A percentile compares a stretch with the other conserved stretches of the same genome.
Conservation (phyloP, 2,888 invertebrate genomes). For the Iselma pallidipennis region DNA sequence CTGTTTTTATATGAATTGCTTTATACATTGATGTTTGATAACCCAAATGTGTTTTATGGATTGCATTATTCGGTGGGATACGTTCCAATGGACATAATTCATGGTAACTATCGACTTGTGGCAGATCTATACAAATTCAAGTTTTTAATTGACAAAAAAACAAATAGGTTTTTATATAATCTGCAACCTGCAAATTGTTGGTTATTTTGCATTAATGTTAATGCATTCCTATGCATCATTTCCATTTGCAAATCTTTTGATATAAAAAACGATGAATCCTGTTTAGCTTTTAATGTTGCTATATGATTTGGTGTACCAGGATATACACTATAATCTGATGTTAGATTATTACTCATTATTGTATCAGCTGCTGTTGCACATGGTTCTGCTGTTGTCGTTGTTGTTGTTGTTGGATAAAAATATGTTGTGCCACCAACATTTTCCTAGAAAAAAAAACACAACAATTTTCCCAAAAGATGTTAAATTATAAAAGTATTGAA, state of each 20-base stretch:
- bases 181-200: slow-evolving; percentile 61
- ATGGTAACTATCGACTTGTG: slow-evolving; percentile 87
- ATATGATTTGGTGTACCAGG: slow-evolving; percentile 67
- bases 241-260: slow-evolving; percentile 83
- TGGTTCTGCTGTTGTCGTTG: slow-evolving; percentile 41
- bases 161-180: slow-evolving; percentile 15
- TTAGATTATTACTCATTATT: slow-evolving; percentile 29
- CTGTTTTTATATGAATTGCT: slow-evolving; percentile 85
- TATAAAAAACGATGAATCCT: slow-evolving; percentile 72
- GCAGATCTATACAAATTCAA: slow-evolving; percentile 60
- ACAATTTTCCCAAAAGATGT: no score
- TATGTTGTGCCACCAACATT: slow-evolving; percentile 95
- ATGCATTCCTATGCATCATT: slow-evolving; percentile 73
- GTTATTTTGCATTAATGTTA: slow-evolving; percentile 66
- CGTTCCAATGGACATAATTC: slow-evolving; percentile 85
- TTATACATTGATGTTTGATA: slow-evolving; percentile 87
- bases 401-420: slow-evolving; percentile 74
- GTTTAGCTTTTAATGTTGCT: slow-evolving; percentile 58
- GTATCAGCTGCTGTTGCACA: slow-evolving; percentile 40
- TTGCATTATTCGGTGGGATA: slow-evolving; percentile 57
- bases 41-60: slow-evolving; percentile 70
- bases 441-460: slow-evolving; percentile 63
- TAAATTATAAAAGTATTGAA: neutral
- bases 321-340: slow-evolving; percentile 65
- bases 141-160: slow-evolving; percentile 2